phyloP scores from a whole-genome alignment of 1,140 invertebrate species.

The Grapholita molesta region DNA sequence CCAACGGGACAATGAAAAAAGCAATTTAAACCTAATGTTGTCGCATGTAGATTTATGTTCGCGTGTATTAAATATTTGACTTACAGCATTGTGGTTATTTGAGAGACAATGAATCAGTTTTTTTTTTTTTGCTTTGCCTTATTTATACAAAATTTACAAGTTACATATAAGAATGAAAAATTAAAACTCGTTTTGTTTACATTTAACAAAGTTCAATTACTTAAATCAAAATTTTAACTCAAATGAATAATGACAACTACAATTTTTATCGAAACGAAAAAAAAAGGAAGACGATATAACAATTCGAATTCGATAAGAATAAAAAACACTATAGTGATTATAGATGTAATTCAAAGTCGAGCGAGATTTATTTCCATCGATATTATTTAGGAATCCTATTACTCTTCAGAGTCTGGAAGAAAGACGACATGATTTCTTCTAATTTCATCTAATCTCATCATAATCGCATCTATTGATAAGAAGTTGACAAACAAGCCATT shows the following conservation, averaged over 20 bases:
- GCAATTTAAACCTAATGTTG: neutral
- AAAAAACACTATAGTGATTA: too few relatives aligned
- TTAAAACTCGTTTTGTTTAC: too few relatives aligned
- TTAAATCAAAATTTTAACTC: too few relatives aligned
- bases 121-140: neutral
- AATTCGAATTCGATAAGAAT: too few relatives aligned
- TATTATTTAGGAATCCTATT: neutral
- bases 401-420: neutral
- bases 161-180: too few relatives aligned
- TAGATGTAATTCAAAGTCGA: neutral
- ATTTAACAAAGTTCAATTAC: too few relatives aligned
- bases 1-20: neutral
- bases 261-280: too few relatives aligned
- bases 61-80: neutral
- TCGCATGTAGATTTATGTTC: neutral
- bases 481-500: neutral
- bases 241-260: too few relatives aligned
- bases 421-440: neutral
- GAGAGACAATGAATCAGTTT: neutral
- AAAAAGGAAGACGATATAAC: too few relatives aligned
- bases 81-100: neutral
- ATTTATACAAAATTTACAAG: too few relatives aligned
- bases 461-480: neutral
- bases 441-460: too few relatives aligned
- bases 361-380: neutral